These are phyloP conservation scores for Lordiphosa fenestrarum DNA, from an alignment of 2,888 invertebrate species.

Conservation along the genomic window DNA sequence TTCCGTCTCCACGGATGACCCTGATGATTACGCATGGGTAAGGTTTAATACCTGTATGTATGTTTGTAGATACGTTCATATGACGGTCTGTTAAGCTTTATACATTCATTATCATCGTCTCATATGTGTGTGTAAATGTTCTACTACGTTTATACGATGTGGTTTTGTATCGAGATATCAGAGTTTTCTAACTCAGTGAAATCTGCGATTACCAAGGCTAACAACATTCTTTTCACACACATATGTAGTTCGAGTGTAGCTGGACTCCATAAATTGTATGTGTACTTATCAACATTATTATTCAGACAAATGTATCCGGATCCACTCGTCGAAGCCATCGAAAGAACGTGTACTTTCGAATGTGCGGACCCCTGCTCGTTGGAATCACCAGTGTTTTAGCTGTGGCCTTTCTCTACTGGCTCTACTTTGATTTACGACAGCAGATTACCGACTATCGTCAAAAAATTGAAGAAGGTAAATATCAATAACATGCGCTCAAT, in stretches of 20 bases:
- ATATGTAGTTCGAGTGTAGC: too few species aligned
- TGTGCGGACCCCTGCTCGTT: conserved; percentile 76
- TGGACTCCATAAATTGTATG: too few species aligned
- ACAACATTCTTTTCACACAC: too few species aligned
- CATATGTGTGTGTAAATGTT: not conserved
- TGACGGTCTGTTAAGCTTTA: not conserved
- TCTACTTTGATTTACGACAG: conserved; percentile 79
- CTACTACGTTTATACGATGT: too few species aligned
- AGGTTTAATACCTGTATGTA: conserved; percentile 10
- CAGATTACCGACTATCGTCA: conserved; percentile 78
- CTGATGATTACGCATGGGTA: conserved; percentile 81
- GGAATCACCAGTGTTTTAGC: conserved; percentile 71
- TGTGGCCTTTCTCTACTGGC: conserved; percentile 78
- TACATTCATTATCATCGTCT: not conserved
- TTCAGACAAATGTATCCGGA: conserved; percentile 55
- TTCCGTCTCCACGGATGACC: conserved; percentile 84
- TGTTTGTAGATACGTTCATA: conserved; percentile 5
- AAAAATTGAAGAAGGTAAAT: conserved; percentile 79
- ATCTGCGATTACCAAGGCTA: too few species aligned
- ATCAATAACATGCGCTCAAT: not conserved
- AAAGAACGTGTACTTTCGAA: conserved; percentile 73
- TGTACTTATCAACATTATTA: too few species aligned
- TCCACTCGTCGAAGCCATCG: conserved; percentile 72
- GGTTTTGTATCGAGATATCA: too few species aligned
- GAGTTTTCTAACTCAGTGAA: too few species aligned